phyloP scores from a whole-genome alignment of 2,888 invertebrate species.

The Parthenolecanium corni region DNA sequence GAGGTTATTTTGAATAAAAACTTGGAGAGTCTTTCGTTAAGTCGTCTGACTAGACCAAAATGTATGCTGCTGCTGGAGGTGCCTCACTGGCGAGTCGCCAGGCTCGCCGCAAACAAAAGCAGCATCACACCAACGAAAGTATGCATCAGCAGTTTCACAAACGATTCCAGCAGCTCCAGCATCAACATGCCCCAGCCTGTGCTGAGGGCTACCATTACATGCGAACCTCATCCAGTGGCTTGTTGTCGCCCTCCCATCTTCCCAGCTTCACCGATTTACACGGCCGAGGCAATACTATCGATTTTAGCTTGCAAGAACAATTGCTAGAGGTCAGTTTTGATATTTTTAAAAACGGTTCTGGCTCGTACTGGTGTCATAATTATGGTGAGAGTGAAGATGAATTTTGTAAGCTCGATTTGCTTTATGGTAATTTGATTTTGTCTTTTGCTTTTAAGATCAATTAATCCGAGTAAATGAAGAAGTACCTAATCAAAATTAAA shows the following conservation, averaged over 20 bases:
- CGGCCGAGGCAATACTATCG: slow-evolving; percentile 31
- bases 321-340: slow-evolving; percentile 18
- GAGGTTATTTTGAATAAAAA: no score
- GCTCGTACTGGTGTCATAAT: no score
- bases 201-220: slow-evolving; percentile 33
- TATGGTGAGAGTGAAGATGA: no score
- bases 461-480: no score
- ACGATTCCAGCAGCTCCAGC: slow-evolving; percentile 50
- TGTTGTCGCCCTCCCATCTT: slow-evolving; percentile 36
- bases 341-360: no score
- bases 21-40: no score
- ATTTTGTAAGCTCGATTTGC: no score
- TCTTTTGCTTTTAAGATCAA: no score
- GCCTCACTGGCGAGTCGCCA: slow-evolving; percentile 75
- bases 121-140: slow-evolving; percentile 34
- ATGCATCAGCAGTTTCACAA: slow-evolving; percentile 44
- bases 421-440: no score
- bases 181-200: slow-evolving; percentile 45
- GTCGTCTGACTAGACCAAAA: slow-evolving; percentile 36
- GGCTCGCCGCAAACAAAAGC: slow-evolving; percentile 44
- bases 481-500: no score
- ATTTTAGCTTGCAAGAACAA: slow-evolving; percentile 19
- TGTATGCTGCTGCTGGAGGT: slow-evolving; percentile 84
- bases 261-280: slow-evolving; percentile 35
- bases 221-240: slow-evolving; percentile 37